Percentiles rank a stretch among this genome's conserved stretches.
Evolutionary conservation across 2,113 vertebrate genomes (phyloP).

Genomic region (human): DNA sequence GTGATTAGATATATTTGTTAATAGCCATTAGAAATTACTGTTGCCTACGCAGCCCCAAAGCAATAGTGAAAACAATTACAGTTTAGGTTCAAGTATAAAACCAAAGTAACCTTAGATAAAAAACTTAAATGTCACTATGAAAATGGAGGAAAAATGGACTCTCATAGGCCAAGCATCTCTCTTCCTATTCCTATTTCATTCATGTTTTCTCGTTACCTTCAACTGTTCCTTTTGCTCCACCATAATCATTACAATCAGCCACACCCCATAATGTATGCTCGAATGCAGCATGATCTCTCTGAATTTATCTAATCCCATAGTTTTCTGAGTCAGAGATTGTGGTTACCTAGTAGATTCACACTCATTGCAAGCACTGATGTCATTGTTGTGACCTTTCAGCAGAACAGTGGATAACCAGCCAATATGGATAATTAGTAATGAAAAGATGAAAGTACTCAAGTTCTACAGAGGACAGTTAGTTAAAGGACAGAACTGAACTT

Average conservation of each 20-base stretch:
- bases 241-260: background rate
- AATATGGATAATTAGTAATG: background rate
- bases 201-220: background rate
- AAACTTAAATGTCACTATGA: background rate
- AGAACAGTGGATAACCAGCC: background rate
- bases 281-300: background rate
- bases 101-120: background rate
- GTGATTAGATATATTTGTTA: background rate
- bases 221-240: background rate
- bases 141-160: background rate
- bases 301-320: background rate
- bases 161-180: background rate
- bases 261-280: no score
- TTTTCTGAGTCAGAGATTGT: background rate
- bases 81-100: background rate
- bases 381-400: background rate
- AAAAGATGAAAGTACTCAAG: background rate
- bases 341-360: background rate
- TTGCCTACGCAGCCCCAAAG: background rate
- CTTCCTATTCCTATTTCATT: background rate
- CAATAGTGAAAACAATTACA: background rate
- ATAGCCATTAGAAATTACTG: background rate
- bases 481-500: background rate
- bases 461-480: background rate
- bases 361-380: background rate